Conservation (phyloP, 1,140 invertebrate genomes). For the Drosophila tristis region DNA sequence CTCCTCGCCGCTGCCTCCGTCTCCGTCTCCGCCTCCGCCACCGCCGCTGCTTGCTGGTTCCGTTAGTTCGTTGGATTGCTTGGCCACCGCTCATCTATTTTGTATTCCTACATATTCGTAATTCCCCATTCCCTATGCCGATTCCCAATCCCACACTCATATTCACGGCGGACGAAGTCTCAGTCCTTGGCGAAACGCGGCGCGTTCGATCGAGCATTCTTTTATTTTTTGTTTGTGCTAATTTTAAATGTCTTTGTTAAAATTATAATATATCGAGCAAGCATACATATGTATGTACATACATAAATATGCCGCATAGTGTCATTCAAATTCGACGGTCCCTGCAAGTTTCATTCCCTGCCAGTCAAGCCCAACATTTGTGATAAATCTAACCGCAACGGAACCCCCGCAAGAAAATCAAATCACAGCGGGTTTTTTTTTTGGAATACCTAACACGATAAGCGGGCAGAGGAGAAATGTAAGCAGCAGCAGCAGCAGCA, state of each 20-base stretch:
- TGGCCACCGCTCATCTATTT: constrained; percentile 9
- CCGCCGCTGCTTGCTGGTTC: background rate
- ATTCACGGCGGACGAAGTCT: constrained; percentile 41
- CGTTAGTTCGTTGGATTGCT: constrained; percentile 8
- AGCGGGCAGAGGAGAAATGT: constrained; percentile 10
- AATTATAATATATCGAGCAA: constrained; percentile 1
- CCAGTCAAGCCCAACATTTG: background rate
- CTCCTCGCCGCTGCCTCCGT: background rate
- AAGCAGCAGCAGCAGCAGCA: constrained; percentile 1
- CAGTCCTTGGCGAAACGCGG: constrained; percentile 56
- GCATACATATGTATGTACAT: too few relatives aligned
- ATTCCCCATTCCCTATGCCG: constrained; percentile 22
- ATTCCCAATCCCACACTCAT: constrained; percentile 38
- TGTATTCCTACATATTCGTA: constrained; percentile 3
- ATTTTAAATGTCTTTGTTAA: constrained; percentile 38
- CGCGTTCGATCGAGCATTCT: constrained; percentile 50
- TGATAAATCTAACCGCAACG: constrained; percentile 13
- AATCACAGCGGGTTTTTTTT: too few relatives aligned
- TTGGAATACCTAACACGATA: background rate
- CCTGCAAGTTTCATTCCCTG: too few relatives aligned
- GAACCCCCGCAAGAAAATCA: too few relatives aligned
- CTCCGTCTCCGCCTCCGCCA: too few relatives aligned
- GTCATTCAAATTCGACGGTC: too few relatives aligned
- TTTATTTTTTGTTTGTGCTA: constrained; percentile 44
- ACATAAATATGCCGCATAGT: too few relatives aligned